Base-by-base conservation (phyloP, 2,888 invertebrate species). In the Melanchra persicariae region DNA sequence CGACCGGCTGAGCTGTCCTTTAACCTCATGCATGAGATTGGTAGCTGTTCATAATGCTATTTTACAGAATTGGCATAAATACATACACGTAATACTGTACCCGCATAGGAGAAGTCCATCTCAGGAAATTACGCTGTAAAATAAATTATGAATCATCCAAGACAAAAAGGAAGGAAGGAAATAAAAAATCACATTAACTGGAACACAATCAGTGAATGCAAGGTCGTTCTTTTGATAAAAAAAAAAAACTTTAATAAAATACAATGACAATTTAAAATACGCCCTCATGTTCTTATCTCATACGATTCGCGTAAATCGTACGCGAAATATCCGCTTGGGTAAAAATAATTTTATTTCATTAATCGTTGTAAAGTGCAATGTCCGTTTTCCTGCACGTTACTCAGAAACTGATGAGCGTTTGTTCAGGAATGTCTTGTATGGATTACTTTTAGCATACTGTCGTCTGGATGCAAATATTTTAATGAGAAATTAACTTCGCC, bases 301-400 rank as follows among this genome's bases (percentile, higher is more conserved):
- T 40, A 57, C 45, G 37, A 77, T 75, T 78, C 72, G 61, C 60
- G 70, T 73, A 57, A 85, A 83, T 74, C 59, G 49, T 54, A 65
- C n/a, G 60, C 51, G 72, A 55, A 74, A 77, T 72, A 80, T 83
- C 74, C 73, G 75, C 58, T 22, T 51, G 58, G 67, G 59, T 74
- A 77, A 77, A 68, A 76, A 76, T 71, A 60, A 69, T 63, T 54
- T 77, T 37, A 70, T 43, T 79, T 75, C 62, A 75, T 84, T 77
- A 66, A 77, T 68, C 52, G 54, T 60, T 71, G 62, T 70, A 63
- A 76, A 67, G 37, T 52, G 55, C 12, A 30, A 79, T 79, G 57
- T 77, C 77, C 73, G 84, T 84, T 84, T 85, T 84, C 84, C 86
- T 84, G 66, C 40, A n/a, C 17, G 19, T 63, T 85, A 75, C 81